Evolutionary conservation across 2,888 invertebrate species (phyloP).

Genomic region (Lasioglossum leucozonium): DNA sequence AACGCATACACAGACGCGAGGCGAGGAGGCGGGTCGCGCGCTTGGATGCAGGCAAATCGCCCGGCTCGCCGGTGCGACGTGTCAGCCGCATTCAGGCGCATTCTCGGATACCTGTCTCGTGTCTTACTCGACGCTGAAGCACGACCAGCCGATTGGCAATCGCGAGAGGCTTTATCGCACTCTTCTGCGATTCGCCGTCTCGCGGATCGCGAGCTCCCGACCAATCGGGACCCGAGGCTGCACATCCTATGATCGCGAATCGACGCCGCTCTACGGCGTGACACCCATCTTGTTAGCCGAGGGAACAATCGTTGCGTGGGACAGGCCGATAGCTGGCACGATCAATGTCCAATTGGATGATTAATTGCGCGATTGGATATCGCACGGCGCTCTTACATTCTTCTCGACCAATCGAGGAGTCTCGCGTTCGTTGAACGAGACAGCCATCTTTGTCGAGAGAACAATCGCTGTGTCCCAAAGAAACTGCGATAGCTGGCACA

Average conservation of each 20-base stretch:
- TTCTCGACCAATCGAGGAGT: no score
- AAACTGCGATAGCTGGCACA: no score
- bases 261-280: neutral
- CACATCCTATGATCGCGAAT: neutral
- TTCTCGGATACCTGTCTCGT: slow-evolving; percentile 37
- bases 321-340: no score
- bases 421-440: no score
- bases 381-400: no score
- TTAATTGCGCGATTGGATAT: no score
- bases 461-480: no score
- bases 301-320: no score
- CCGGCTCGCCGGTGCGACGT: slow-evolving; percentile 46
- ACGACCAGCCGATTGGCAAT: slow-evolving; percentile 38
- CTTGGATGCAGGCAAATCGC: slow-evolving; percentile 50
- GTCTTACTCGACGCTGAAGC: slow-evolving; percentile 26
- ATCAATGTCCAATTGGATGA: no score
- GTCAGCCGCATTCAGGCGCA: slow-evolving; percentile 62
- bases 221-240: neutral
- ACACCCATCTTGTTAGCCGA: neutral
- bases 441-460: no score
- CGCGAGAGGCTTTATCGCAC: neutral
- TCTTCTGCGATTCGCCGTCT: neutral
- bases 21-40: neutral
- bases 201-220: neutral
- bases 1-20: slow-evolving; percentile 27